Base-by-base conservation (phyloP, 2,888 invertebrate species). In the Dysmachus trigonus region DNA sequence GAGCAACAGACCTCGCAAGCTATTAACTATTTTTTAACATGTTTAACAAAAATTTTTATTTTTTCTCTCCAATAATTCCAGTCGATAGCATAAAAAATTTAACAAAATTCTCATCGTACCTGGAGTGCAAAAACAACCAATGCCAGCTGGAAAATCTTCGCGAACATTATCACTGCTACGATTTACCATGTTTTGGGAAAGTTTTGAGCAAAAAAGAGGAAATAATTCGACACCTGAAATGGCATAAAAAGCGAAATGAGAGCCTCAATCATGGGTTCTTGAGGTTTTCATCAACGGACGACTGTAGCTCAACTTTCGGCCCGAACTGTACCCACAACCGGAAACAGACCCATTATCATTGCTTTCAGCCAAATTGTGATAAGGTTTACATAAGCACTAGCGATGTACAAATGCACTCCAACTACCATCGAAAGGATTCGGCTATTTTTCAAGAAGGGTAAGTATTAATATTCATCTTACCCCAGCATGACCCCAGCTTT, bases 321-420 rank as follows among this genome's bases (percentile, higher is more conserved):
- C 89, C 88, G 5, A 94, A 94, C 86, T 99, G 99, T 92, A 96
- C 96, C 1, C 98, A 99, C 93, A 98, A 98, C 92, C 91, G 91
- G 89, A 92, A 92, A 86, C 92, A 92, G 88, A 92, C 92, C 0
- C 92, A 92, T 81, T 99, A 99, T 92, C 99, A 99, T 91, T 99
- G 99, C 92, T 96, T 99, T 88, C 98, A 98, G 92, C 98, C 96
- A 91, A 96, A 96, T 89, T 97, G 97, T 91, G 96, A 96, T 93
- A 98, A 98, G 93, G 97, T 98, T 0, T 99, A 99, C 93, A 98
- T 99, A 91, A 98, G 98, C 90, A 99, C 99, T 3, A 98, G 98
- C 79, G 99, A 99, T 92, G 99, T 99, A 4, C 99, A 99, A 93
- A 99, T 99, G 99, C 99, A 99, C 92, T 98, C 99, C 3, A 99